phyloP scores from a whole-genome alignment of 1,140 invertebrate species.

The Apocrypta bakeri region DNA sequence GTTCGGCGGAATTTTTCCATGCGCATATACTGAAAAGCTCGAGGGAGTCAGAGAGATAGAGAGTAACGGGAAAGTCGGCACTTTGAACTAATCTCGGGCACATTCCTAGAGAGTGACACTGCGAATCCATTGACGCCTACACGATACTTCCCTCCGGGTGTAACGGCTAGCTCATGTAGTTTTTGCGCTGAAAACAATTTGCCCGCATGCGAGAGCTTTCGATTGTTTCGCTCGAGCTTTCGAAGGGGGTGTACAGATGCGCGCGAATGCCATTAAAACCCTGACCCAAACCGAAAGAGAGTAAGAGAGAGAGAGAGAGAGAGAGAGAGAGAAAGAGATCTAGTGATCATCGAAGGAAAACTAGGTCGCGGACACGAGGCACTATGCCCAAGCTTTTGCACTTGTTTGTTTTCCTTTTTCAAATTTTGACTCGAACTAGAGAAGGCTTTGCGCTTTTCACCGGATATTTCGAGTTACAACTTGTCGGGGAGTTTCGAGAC shows the following conservation, averaged over 20 bases:
- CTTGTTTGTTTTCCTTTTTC: slow-evolving; percentile 4
- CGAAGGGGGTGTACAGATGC: background rate
- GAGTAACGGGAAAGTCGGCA: background rate
- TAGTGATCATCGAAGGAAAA: background rate
- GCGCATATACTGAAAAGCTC: too few relatives aligned
- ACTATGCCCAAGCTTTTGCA: background rate
- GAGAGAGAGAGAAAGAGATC: background rate
- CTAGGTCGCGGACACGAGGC: slow-evolving; percentile 11
- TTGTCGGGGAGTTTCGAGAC: too few relatives aligned
- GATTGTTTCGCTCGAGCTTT: background rate
- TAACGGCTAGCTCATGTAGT: background rate
- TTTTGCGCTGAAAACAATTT: slow-evolving; percentile 13
- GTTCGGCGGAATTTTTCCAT: too few relatives aligned
- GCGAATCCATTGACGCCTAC: background rate
- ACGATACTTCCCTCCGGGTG: background rate
- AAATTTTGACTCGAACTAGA: background rate
- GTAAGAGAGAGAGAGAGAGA: background rate
- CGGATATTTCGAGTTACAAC: background rate
- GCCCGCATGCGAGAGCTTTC: background rate
- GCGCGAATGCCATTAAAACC: slow-evolving; percentile 29
- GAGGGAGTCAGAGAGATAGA: background rate
- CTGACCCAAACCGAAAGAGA: slow-evolving; percentile 12
- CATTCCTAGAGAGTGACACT: background rate
- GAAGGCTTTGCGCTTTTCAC: background rate
- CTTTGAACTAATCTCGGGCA: too few relatives aligned